phyloP scores from a whole-genome alignment of 2,888 invertebrate genomes.

The Trilocha varians region DNA sequence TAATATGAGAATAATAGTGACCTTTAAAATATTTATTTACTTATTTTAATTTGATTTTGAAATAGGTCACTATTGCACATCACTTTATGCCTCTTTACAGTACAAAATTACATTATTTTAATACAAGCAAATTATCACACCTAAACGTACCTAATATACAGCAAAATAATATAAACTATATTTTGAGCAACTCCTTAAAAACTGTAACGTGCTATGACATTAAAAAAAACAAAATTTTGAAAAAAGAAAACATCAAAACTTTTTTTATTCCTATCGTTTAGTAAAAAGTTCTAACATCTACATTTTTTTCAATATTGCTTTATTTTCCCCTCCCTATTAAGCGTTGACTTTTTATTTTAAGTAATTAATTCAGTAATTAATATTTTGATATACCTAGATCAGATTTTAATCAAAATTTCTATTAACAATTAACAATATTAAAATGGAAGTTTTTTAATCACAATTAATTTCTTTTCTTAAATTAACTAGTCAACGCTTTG shows the following conservation, averaged over 20 bases:
- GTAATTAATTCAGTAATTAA: too few relatives aligned
- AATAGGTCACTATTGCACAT: too few relatives aligned
- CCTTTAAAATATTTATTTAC: too few relatives aligned
- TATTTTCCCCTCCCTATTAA: conserved; percentile 1
- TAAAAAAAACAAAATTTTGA: conserved; percentile 26
- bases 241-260: conserved; percentile 20
- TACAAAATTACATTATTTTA: too few relatives aligned
- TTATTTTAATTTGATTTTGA: too few relatives aligned
- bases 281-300: conserved; percentile 1
- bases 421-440: too few relatives aligned
- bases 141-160: conserved; percentile 15
- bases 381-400: too few relatives aligned
- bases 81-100: too few relatives aligned
- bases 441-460: background rate
- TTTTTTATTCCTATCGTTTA: conserved; percentile 15
- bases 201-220: conserved; percentile 36
- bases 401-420: too few relatives aligned
- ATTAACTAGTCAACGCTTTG: conserved; percentile 1
- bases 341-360: conserved; percentile 5
- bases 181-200: conserved; percentile 42
- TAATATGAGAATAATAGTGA: too few relatives aligned
- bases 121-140: background rate
- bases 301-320: conserved; percentile 2
- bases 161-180: conserved; percentile 32
- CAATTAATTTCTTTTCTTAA: background rate